These are phyloP conservation scores for Simalia tracyae DNA, from an alignment of 2,797 vertebrate genomes.

Conservation along the genomic window DNA sequence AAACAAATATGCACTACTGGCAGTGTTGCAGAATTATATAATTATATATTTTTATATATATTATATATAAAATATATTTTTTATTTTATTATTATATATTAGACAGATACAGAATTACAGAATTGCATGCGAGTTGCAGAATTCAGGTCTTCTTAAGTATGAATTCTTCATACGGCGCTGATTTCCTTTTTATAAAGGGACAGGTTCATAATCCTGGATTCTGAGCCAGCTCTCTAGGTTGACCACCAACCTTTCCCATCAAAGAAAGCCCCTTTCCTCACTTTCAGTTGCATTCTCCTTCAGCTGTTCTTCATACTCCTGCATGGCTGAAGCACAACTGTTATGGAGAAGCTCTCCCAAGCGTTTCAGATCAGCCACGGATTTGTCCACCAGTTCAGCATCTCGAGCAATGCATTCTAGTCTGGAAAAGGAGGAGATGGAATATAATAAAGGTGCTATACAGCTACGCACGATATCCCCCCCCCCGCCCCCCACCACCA, in stretches of 20 bases:
- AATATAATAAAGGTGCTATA: not conserved
- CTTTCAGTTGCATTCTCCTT: constrained; percentile 94
- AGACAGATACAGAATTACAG: too few species aligned
- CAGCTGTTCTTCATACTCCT: constrained; percentile 94
- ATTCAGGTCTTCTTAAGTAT: not conserved
- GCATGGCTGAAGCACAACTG: constrained; percentile 91
- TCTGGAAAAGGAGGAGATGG: constrained; percentile 66
- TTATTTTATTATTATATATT: too few species aligned
- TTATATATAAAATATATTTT: too few species aligned
- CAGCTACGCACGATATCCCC: not conserved
- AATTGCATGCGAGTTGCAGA: not conserved
- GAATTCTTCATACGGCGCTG: not conserved
- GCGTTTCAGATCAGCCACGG: constrained; percentile 92
- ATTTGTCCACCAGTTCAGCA: constrained; percentile 97
- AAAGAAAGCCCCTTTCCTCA: constrained; percentile 53
- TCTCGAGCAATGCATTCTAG: constrained; percentile 94
- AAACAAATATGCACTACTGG: not conserved
- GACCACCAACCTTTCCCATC: not conserved
- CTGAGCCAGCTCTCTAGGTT: not conserved
- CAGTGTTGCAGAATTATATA: not conserved
- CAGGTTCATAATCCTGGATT: not conserved
- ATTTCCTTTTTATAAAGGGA: not conserved
- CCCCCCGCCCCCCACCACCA: too few species aligned
- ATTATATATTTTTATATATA: too few species aligned
- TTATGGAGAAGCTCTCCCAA: constrained; percentile 93